These are phyloP conservation scores for Eupithecia pulchellata DNA, from an alignment of 2,888 invertebrate genomes.

Conservation along the genomic window DNA sequence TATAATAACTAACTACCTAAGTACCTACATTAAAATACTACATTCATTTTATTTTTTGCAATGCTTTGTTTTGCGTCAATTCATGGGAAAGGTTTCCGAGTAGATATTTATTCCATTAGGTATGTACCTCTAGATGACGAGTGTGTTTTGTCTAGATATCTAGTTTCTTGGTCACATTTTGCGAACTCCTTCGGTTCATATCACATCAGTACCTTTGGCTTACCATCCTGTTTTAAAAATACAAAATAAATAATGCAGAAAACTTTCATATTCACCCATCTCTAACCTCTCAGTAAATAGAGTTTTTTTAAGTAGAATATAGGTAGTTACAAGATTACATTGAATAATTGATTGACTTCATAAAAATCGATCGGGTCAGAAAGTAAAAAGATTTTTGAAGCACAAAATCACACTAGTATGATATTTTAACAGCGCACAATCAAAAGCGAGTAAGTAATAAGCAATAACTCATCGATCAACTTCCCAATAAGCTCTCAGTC, in stretches of 20 bases:
- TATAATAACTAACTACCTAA: neutral
- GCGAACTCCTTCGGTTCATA: no score
- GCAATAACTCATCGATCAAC: neutral
- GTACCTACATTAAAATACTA: neutral
- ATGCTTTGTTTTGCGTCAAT: neutral
- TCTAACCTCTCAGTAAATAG: neutral
- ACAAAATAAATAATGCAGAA: neutral
- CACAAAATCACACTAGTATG: neutral
- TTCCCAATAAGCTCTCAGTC: neutral
- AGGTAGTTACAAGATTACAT: neutral
- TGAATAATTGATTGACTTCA: neutral
- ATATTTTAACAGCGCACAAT: neutral
- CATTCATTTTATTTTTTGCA: neutral
- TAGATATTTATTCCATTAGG: neutral
- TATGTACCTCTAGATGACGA: no score
- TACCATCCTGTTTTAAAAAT: neutral
- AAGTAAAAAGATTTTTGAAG: neutral
- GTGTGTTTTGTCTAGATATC: neutral
- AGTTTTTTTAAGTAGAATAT: neutral
- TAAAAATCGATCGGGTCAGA: neutral
- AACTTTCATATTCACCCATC: neutral
- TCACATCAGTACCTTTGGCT: no score
- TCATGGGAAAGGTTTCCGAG: neutral
- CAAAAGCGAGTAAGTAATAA: neutral
- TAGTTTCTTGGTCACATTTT: neutral